A percentile compares a stretch with the other conserved stretches of the same genome.
These are phyloP conservation scores for Neodontobutis hainanensis DNA, from an alignment of 2,113 vertebrate genomes.

Conservation along the genomic window DNA sequence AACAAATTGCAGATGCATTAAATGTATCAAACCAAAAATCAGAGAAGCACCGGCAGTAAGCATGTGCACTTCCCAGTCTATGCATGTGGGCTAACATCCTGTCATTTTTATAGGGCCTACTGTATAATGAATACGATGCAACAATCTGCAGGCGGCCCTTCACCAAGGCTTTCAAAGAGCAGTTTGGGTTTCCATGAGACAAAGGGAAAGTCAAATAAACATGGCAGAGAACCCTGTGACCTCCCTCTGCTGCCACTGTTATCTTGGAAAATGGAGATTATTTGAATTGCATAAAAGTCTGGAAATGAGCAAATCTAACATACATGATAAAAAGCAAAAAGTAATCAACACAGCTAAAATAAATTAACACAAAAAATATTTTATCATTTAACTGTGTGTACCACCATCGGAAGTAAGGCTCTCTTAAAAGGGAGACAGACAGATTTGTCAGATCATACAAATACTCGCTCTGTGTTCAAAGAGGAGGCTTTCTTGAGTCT, in stretches of 20 bases:
- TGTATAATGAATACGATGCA: conserved; percentile 10
- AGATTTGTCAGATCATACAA: conserved; percentile 50
- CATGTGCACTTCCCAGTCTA: conserved; percentile 9
- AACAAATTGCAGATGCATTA: conserved; percentile 35
- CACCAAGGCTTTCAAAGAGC: conserved; percentile 18
- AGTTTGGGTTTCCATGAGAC: conserved; percentile 38
- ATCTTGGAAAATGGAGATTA: conserved; percentile 24
- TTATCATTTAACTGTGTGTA: background rate
- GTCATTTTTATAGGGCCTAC: conserved; percentile 3
- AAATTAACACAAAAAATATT: background rate
- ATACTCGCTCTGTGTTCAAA: conserved; percentile 57
- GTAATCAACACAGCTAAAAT: background rate
- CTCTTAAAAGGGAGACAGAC: background rate
- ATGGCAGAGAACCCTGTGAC: conserved; percentile 20
- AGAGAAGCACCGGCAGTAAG: background rate
- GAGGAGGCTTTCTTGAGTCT: conserved; percentile 58
- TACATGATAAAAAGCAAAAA: background rate
- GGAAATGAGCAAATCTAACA: background rate
- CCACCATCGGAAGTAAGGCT: background rate
- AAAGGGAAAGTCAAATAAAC: conserved; percentile 41
- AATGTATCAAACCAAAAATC: conserved; percentile 35
- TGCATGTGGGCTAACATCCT: background rate
- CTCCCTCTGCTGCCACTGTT: conserved; percentile 4
- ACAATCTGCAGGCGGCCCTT: conserved; percentile 9
- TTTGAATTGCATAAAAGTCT: conserved; percentile 26